A percentile compares a stretch with the other conserved stretches of the same genome.
phyloP scores from a whole-genome alignment of 2,888 invertebrate genomes.

The Osmoderma eremita region DNA sequence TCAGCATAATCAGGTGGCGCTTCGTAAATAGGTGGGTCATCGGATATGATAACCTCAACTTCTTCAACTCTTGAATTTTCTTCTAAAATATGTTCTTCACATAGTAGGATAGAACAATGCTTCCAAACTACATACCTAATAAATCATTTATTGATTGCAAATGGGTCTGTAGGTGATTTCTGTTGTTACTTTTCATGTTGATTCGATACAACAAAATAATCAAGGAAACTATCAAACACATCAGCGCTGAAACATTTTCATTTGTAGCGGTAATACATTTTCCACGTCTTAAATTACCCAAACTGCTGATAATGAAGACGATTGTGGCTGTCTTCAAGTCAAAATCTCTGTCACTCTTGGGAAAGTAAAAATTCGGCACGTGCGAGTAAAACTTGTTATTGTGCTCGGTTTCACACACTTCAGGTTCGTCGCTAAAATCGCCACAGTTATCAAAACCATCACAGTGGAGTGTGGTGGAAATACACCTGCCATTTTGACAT shows the following conservation, averaged over 20 bases:
- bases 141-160: constrained; percentile 76
- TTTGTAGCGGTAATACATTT: neutral
- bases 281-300: constrained; percentile 60
- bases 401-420: constrained; percentile 70
- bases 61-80: constrained; percentile 60
- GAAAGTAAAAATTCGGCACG: constrained; percentile 78
- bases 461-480: constrained; percentile 73
- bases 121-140: constrained; percentile 70
- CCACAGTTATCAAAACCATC: constrained; percentile 83
- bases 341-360: constrained; percentile 73
- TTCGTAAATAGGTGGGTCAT: constrained; percentile 76
- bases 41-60: constrained; percentile 65
- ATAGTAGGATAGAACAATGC: neutral
- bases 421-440: constrained; percentile 75
- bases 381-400: constrained; percentile 71
- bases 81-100: constrained; percentile 48
- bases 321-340: constrained; percentile 74
- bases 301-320: constrained; percentile 72
- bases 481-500: constrained; percentile 77
- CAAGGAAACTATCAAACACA: constrained; percentile 71
- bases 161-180: constrained; percentile 73
- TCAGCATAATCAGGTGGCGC: constrained; percentile 79
- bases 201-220: constrained; percentile 72
- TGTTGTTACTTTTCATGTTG: constrained; percentile 70
- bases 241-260: constrained; percentile 62